Base-by-base conservation (phyloP, 1,140 invertebrate species). In the Bombus waltoni region DNA sequence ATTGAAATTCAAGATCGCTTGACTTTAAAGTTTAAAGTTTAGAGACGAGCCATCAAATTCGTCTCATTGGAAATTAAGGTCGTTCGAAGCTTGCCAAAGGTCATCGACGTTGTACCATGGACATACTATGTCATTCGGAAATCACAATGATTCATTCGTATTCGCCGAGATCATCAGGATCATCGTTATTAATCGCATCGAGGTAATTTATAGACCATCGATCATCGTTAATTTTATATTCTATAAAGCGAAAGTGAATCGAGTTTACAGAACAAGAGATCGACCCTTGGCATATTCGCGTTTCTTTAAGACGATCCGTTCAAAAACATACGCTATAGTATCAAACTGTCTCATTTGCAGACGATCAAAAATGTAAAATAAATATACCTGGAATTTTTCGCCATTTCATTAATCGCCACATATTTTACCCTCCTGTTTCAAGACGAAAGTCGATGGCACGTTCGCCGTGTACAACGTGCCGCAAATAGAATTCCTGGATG, bases 401-500 rank as follows among this genome's bases (percentile, higher is more conserved):
- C 9, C 42, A 18, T n/a, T 9, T n/a, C 18, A 74, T 47, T n/a
- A 44, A 42, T 42, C 15, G 40, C 10, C 9, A 32, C 25, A 47
- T 18, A 32, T 47, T 74, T 47, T n/a, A 75, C 44, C 3, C 70
- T 72, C 9, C 70, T 40, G 40, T 71, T 47, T 44, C 32, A 22
- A 18, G 35, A 70, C 47, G 25, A 38, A 72, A 47, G 15, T 71
- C 53, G 68, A 81, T 44, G 53, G 35, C 42, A 44, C 53, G 44
- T 72, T 81, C 53, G 28, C 25, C 11, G 8, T 44, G n/a, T 32
- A 42, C 25, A 62, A 38, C 42, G n/a, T 15, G 40, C 47, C 38
- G 57, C 62, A 68, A 68, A 83, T 76, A 77, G 73, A 76, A 83
- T 76, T 75, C 81, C 42, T 25, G 18, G 73, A 32, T 13, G 65